Evolutionary conservation across 2,113 vertebrate species (phyloP), one percentile per base, ranked within the genome.

Genomic region (Hucho hucho): DNA sequence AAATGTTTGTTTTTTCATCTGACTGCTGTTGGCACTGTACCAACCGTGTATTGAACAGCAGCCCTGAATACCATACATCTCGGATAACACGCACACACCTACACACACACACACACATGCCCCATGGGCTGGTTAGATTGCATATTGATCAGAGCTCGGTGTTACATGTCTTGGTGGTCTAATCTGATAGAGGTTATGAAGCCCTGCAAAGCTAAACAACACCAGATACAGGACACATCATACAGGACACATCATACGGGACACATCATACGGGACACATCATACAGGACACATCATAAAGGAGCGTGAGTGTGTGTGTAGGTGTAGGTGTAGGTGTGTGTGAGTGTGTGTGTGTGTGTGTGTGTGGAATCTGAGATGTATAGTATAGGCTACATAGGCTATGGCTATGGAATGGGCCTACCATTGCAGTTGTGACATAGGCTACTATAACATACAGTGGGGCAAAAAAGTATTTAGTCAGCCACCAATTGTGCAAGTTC

Each of bases 101-200:
- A 9, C 37, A 37, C 37, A 37, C 37, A 37, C 32, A 53, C 49
- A 14, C 47, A 53, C 12, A 53, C 22, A 56, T 28, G 59, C 47
- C 43, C 18, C n/a, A 79, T 81, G 89, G 91, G 83, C 20, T 77
- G 82, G 78, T 88, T 90, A 89, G 37, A 43, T 92, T 92, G 84
- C 84, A 86, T 91, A 92, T 91, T 90, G 91, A 91, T 92, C 86
- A 75, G 71, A 77, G 85, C 80, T 89, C 86, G 86, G 75, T 86
- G 87, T 83, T 85, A 89, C 87, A 29, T 29, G 29, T 11, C 37
- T 88, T 76, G 85, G 86, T 82, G 80, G 86, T 67, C 85, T 9
- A 43, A 59, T 78, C 83, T 85, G 84, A 87, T 84, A 80, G 83
- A 90, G 88, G 83, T 80, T 80, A 83, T 29, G 77, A 83, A 81